These are phyloP conservation scores for Drosophila histrio DNA, from an alignment of 2,888 invertebrate species.

Conservation along the genomic window DNA sequence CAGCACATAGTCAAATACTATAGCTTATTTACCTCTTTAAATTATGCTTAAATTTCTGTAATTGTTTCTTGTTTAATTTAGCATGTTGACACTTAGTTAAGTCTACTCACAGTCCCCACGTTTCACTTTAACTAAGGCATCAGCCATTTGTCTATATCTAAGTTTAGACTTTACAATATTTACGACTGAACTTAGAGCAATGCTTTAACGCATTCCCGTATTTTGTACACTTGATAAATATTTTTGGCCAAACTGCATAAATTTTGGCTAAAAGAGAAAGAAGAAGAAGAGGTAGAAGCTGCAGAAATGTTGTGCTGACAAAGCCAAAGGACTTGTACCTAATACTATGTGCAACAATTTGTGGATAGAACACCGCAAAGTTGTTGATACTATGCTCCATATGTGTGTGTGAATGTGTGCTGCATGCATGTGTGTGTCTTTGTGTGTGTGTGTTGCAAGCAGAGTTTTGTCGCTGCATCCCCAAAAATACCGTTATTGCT, in stretches of 20 bases:
- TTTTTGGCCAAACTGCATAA: slow-evolving; percentile 42
- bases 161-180: slow-evolving; percentile 20
- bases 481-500: slow-evolving; percentile 67
- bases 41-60: background rate
- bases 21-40: background rate
- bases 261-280: slow-evolving; percentile 17
- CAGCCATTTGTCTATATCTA: slow-evolving; percentile 20
- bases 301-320: slow-evolving; percentile 33
- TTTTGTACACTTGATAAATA: slow-evolving; percentile 33
- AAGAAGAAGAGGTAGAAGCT: background rate
- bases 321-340: slow-evolving; percentile 42
- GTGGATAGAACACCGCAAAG: slow-evolving; percentile 39
- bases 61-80: slow-evolving; percentile 1
- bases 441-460: slow-evolving; percentile 39
- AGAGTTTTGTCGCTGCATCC: slow-evolving; percentile 56
- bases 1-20: background rate
- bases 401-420: background rate
- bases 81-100: slow-evolving; percentile 1
- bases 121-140: background rate
- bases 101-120: background rate
- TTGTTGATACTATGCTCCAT: slow-evolving; percentile 17
- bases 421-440: slow-evolving; percentile 6
- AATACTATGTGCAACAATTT: slow-evolving; percentile 57
- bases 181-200: slow-evolving; percentile 17
- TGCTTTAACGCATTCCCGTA: slow-evolving; percentile 22